Evolutionary conservation across 2,113 vertebrate species (phyloP).

Genomic region (Prietella phreatophila): DNA sequence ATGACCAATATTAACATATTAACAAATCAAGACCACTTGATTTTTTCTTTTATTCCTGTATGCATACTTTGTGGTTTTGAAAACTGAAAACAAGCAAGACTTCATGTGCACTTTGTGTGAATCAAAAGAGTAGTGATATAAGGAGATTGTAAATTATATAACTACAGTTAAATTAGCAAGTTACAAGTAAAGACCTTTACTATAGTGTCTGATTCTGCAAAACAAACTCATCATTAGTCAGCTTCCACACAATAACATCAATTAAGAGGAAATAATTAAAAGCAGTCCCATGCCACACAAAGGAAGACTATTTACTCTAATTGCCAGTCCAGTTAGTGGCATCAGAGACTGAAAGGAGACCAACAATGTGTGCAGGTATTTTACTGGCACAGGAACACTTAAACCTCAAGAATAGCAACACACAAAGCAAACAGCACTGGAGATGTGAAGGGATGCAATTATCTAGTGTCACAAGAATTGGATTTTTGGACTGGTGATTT

Average conservation of each 20-base stretch:
- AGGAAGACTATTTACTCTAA: constrained; percentile 25
- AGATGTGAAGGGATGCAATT: not conserved
- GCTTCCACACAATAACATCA: constrained; percentile 13
- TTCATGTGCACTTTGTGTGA: not conserved
- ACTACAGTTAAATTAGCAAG: not conserved
- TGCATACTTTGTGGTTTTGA: not conserved
- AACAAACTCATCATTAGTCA: constrained; percentile 18
- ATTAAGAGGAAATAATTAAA: constrained; percentile 15
- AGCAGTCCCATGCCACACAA: constrained; percentile 23
- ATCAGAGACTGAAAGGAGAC: not conserved
- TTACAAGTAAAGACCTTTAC: not conserved
- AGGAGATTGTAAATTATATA: not conserved
- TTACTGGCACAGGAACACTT: constrained; percentile 2
- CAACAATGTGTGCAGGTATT: constrained; percentile 15
- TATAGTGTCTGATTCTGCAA: not conserved
- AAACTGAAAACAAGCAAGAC: not conserved
- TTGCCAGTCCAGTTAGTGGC: not conserved
- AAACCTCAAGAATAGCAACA: not conserved
- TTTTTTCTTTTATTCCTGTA: too few species aligned
- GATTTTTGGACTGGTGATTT: not conserved
- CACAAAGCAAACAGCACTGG: not conserved
- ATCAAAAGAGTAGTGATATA: not conserved
- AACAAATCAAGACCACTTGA: too few species aligned
- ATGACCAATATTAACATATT: too few species aligned
- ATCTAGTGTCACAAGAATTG: not conserved